Evolutionary conservation across 2,888 invertebrate genomes (phyloP), one percentile per base, ranked within the genome.

Genomic region (Mayetiola destructor): DNA sequence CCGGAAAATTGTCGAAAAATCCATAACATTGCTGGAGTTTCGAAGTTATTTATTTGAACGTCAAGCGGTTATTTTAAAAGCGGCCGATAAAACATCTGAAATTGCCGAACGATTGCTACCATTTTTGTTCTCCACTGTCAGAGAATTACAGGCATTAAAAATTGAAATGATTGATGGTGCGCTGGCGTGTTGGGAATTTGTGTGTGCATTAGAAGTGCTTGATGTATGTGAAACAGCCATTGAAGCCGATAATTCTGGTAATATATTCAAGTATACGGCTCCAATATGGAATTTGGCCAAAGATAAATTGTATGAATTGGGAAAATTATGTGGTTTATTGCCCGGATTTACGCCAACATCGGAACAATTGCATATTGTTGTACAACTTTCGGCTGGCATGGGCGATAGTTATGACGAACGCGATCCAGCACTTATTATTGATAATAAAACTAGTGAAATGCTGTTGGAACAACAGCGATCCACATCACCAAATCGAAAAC

Each of bases 1-100:
- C 1, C 61, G 66, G 16, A 68, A 67, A 58, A 69, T 73, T 27
- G 62, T 67, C 8, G 64, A 64, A 0, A 65, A 65, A 5, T 62
- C 64, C 63, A 82, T 84, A 2, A 86, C 90, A 0, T 74, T 95
- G 59, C 74, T 96, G 65, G 93, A 95, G 71, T 85, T 96, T 66
- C 79, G 95, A 61, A 91, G 92, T 70, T 96, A 96, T 73, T 76
- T 96, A 61, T 96, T 91, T 69, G 86, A 91, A 63, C 81, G 94
- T 60, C 95, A 95, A 75, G 88, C 91, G 71, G 84, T 89, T 67
- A 82, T 95, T 79, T 76, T 90, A 66, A 71, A 85, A 65, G 76
- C 80, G 62, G 77, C 79, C 57, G 80, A 77, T 63, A 83, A 84
- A 72, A 85, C 88, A 58, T 88, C 86, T 82, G 89, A 91, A 80